These are phyloP conservation scores for Clytia hemisphaerica DNA, from an alignment of 30 jellyfish, hydroid and myxozoan genomes.

Conservation along the genomic window DNA sequence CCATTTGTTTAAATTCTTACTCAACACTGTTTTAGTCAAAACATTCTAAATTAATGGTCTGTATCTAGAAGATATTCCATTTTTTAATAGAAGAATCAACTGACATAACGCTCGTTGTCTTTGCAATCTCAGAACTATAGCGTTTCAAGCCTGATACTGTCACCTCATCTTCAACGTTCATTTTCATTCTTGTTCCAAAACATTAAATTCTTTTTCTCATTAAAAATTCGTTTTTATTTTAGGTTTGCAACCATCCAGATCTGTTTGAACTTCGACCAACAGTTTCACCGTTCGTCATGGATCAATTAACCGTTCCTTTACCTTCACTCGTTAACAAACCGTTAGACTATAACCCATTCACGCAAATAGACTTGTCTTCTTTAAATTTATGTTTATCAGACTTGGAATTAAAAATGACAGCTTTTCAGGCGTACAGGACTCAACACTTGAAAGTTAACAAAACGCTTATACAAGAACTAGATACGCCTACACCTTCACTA, in stretches of 20 bases:
- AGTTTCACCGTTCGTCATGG: conserved; percentile 72
- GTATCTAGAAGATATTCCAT: too few species aligned
- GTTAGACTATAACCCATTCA: conserved; percentile 44
- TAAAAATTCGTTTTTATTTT: background rate
- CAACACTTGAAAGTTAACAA: conserved; percentile 51
- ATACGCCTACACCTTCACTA: too few species aligned
- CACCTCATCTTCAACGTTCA: too few species aligned
- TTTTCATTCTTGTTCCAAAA: too few species aligned
- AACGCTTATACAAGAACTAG: conserved; percentile 58
- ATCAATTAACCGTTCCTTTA: conserved; percentile 38
- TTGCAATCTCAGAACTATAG: too few species aligned
- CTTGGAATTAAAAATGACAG: conserved; percentile 55
- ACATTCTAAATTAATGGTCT: too few species aligned
- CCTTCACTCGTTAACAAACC: conserved; percentile 49
- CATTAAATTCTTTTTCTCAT: too few species aligned
- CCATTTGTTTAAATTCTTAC: too few species aligned
- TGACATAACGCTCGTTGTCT: too few species aligned
- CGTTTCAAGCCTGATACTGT: too few species aligned
- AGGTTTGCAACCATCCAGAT: conserved; percentile 99
- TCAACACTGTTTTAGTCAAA: too few species aligned
- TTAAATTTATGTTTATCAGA: conserved; percentile 56
- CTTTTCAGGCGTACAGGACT: conserved; percentile 77
- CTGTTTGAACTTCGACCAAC: conserved; percentile 87
- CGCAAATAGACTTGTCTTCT: conserved; percentile 39
- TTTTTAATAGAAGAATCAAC: too few species aligned